These are phyloP conservation scores for Brachyistius frenatus DNA, from an alignment of 2,113 vertebrate genomes.

Conservation along the genomic window DNA sequence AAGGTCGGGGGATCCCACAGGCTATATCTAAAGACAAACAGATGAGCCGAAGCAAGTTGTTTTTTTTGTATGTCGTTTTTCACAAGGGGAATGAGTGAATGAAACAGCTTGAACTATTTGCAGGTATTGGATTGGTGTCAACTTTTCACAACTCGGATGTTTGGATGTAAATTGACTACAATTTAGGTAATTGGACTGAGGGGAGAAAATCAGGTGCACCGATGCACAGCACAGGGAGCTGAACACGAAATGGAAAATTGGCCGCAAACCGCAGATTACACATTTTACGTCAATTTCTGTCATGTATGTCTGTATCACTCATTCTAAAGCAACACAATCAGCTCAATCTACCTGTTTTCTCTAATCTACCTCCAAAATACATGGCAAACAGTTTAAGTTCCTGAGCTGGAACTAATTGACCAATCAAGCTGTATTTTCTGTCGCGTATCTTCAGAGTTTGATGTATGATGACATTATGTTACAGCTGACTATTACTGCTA, in stretches of 20 bases:
- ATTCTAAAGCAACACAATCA: slow-evolving; percentile 35
- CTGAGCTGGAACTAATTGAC: slow-evolving; percentile 56
- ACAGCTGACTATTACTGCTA: slow-evolving; percentile 14
- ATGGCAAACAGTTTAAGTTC: slow-evolving; percentile 26
- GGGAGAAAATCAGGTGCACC: slow-evolving; percentile 61
- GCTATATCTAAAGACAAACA: slow-evolving; percentile 18
- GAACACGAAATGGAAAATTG: slow-evolving; percentile 54
- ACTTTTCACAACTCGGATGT: slow-evolving; percentile 26
- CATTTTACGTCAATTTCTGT: slow-evolving; percentile 48
- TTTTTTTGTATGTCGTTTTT: not conserved
- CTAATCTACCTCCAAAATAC: slow-evolving; percentile 16
- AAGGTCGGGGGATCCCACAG: slow-evolving; percentile 36
- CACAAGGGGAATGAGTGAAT: not conserved
- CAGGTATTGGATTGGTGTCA: slow-evolving; percentile 40
- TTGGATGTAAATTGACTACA: slow-evolving; percentile 57
- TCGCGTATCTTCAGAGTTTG: slow-evolving; percentile 6
- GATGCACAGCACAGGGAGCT: not conserved
- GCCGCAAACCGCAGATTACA: slow-evolving; percentile 52
- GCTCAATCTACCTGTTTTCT: slow-evolving; percentile 25
- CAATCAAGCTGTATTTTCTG: slow-evolving; percentile 45
- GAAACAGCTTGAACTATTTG: not conserved
- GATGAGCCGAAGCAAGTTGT: not conserved
- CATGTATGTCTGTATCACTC: slow-evolving; percentile 49
- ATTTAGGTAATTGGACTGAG: slow-evolving; percentile 67
- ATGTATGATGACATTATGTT: slow-evolving; percentile 14